Conservation (phyloP, 2,797 vertebrate genomes). For the Galagoides demidoff region DNA sequence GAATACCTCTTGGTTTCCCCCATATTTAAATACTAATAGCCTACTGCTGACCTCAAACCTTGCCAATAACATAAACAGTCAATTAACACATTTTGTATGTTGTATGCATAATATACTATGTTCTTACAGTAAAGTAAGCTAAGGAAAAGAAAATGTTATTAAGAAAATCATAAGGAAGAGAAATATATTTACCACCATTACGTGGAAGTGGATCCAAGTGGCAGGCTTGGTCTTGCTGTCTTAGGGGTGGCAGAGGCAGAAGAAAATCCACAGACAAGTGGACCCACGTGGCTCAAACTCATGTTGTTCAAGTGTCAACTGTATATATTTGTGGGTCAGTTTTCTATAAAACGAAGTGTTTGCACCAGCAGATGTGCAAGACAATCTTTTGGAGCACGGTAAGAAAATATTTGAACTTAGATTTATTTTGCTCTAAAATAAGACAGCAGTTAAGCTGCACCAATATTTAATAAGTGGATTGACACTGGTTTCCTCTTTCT, state of each 20-base stretch:
- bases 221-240: background rate
- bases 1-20: background rate
- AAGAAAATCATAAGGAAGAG: background rate
- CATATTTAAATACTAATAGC: background rate
- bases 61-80: background rate
- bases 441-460: background rate
- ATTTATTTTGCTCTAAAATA: constrained; percentile 19
- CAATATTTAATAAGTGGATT: constrained; percentile 11
- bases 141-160: background rate
- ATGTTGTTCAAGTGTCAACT: background rate
- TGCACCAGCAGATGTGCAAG: background rate
- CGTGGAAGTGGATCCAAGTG: background rate
- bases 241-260: background rate
- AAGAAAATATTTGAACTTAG: constrained; percentile 11
- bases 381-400: background rate
- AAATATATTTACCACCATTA: background rate
- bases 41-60: background rate
- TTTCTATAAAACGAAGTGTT: background rate
- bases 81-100: background rate
- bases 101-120: background rate
- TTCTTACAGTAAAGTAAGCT: background rate
- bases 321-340: background rate
- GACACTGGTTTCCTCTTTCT: background rate
- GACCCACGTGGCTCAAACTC: background rate
- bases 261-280: background rate